Evolutionary conservation across 1,140 invertebrate species (phyloP).

Genomic region (Eufriesea mexicana): DNA sequence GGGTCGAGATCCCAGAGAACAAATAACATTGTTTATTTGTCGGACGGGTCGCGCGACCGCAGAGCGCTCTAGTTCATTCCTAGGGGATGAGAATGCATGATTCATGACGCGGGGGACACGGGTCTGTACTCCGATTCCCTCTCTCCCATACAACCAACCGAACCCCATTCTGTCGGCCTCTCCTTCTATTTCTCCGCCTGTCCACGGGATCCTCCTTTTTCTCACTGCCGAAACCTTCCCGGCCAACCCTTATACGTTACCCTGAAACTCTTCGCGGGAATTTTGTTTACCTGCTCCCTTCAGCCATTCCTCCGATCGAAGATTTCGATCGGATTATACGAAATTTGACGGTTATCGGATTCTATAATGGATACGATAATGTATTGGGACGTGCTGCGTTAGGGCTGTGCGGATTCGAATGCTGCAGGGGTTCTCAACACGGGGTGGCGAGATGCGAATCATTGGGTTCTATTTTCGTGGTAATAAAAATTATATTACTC

Average conservation of each 20-base stretch:
- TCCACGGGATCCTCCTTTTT: neutral
- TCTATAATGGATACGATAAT: neutral
- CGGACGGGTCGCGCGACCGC: conserved; percentile 66
- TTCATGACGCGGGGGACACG: conserved; percentile 75
- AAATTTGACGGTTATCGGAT: neutral
- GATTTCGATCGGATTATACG: neutral
- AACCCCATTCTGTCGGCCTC: neutral
- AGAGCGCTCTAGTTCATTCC: conserved; percentile 66
- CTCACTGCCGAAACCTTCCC: conserved; percentile 34
- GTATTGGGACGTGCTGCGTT: too few relatives aligned
- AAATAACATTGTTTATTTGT: conserved; percentile 80
- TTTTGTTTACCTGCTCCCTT: neutral
- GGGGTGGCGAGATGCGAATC: too few relatives aligned
- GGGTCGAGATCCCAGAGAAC: conserved; percentile 64
- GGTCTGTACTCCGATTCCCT: conserved; percentile 65
- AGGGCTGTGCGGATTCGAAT: too few relatives aligned
- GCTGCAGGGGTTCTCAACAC: too few relatives aligned
- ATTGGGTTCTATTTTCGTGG: too few relatives aligned
- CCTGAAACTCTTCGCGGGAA: conserved; percentile 21
- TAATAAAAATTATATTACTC: too few relatives aligned
- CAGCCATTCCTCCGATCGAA: neutral
- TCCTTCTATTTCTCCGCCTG: conserved; percentile 3
- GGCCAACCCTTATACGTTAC: conserved; percentile 33
- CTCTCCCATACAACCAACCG: conserved; percentile 37
- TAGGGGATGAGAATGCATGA: conserved; percentile 74